These are phyloP conservation scores for Sweltsa coloradensis DNA, from an alignment of 1,140 invertebrate species.

Conservation along the genomic window DNA sequence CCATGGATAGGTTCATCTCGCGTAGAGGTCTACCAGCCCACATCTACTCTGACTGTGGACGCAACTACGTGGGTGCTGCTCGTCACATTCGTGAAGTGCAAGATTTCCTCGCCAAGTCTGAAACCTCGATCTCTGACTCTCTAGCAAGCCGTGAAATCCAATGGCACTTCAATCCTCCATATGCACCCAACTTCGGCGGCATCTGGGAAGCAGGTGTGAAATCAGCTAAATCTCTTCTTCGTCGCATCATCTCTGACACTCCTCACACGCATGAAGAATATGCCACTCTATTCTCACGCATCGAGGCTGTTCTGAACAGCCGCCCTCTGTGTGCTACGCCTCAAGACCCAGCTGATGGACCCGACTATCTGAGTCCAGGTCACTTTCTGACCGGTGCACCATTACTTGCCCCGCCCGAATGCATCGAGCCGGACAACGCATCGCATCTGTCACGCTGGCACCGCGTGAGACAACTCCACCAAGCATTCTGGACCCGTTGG, in stretches of 20 bases:
- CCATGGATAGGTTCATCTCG: conserved; percentile 27
- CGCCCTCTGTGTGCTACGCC: conserved; percentile 18
- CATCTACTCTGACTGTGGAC: conserved; percentile 28
- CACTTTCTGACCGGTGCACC: no score
- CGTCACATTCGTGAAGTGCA: background rate
- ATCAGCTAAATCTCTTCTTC: background rate
- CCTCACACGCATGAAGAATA: conserved; percentile 18
- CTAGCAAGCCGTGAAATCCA: conserved; percentile 8
- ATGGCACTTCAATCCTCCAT: conserved; percentile 22
- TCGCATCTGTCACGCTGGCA: no score
- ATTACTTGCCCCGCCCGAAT: no score
- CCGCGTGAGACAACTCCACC: no score
- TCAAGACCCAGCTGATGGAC: conserved; percentile 16
- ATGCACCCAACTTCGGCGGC: conserved; percentile 21
- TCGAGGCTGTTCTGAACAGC: conserved; percentile 26
- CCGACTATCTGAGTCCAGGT: conserved; percentile 22
- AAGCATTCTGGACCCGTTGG: no score
- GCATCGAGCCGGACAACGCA: no score
- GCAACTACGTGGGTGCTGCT: conserved; percentile 26
- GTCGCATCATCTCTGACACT: background rate
- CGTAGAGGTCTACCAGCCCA: conserved; percentile 24
- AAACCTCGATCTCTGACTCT: background rate
- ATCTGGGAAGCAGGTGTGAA: conserved; percentile 22
- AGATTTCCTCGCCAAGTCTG: background rate
- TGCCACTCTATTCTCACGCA: conserved; percentile 21